These are phyloP conservation scores for Leptinotarsa rubiginosa DNA, from an alignment of 2,888 invertebrate genomes.

Conservation along the genomic window DNA sequence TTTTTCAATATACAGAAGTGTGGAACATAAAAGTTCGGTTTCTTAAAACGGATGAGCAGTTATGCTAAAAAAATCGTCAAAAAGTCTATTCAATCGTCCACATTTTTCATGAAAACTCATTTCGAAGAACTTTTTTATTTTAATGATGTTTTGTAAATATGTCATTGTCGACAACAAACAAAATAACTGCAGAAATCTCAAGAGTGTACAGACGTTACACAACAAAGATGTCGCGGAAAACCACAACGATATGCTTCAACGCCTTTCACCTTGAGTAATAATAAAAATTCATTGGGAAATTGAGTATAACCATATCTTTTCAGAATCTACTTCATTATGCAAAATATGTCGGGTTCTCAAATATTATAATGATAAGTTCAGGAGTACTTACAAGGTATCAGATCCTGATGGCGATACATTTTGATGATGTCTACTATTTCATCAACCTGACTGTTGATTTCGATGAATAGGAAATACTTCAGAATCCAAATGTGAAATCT, in stretches of 20 bases:
- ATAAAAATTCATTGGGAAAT: background rate
- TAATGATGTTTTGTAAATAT: too few relatives aligned
- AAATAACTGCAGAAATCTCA: background rate
- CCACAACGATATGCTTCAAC: conserved; percentile 14
- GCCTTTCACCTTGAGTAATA: background rate
- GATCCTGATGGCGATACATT: background rate
- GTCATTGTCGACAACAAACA: background rate
- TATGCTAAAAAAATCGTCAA: too few relatives aligned
- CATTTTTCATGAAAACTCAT: too few relatives aligned
- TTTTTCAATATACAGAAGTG: too few relatives aligned
- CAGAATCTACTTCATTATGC: background rate
- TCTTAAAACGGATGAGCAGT: too few relatives aligned
- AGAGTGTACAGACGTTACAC: background rate
- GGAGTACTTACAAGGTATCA: too few relatives aligned
- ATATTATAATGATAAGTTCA: background rate
- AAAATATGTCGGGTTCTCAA: background rate
- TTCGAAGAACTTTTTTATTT: too few relatives aligned
- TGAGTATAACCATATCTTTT: background rate
- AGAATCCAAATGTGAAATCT: too few relatives aligned
- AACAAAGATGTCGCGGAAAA: conserved; percentile 12
- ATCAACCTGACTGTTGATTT: too few relatives aligned
- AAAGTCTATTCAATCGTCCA: too few relatives aligned
- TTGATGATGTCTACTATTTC: background rate
- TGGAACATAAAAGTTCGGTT: too few relatives aligned
- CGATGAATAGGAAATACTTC: too few relatives aligned